Conservation (phyloP, 1,140 invertebrate species). For the Bombus fervidus region DNA sequence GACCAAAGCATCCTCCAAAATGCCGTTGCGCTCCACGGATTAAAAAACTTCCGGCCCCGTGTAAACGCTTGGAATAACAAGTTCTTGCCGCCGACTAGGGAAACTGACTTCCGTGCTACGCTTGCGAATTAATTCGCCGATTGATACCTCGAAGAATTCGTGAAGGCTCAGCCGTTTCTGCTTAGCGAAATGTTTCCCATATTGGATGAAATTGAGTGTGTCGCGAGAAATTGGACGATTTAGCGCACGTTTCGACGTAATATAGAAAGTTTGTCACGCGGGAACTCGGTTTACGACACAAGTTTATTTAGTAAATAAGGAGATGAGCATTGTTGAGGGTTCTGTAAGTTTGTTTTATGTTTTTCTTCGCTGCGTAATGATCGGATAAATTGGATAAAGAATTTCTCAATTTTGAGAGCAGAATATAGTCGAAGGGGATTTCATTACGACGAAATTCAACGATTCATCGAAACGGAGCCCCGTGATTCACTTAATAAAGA, state of each 20-base stretch:
- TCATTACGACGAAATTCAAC: no score
- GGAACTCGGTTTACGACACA: background rate
- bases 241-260: background rate
- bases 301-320: background rate
- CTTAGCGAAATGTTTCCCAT: background rate
- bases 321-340: background rate
- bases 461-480: no score
- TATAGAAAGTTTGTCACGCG: background rate
- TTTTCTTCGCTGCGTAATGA: no score
- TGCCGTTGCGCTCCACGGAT: background rate
- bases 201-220: background rate
- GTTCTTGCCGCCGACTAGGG: background rate
- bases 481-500: no score
- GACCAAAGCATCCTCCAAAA: background rate
- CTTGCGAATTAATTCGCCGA: slow-evolving; percentile 25
- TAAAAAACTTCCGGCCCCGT: slow-evolving; percentile 16
- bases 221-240: background rate
- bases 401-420: no score
- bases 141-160: background rate
- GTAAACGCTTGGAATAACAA: background rate
- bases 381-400: no score
- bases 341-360: background rate
- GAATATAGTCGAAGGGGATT: no score
- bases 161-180: background rate
- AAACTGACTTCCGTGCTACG: background rate